phyloP scores from a whole-genome alignment of 1,140 invertebrate genomes.

The Drosophila rufa region DNA sequence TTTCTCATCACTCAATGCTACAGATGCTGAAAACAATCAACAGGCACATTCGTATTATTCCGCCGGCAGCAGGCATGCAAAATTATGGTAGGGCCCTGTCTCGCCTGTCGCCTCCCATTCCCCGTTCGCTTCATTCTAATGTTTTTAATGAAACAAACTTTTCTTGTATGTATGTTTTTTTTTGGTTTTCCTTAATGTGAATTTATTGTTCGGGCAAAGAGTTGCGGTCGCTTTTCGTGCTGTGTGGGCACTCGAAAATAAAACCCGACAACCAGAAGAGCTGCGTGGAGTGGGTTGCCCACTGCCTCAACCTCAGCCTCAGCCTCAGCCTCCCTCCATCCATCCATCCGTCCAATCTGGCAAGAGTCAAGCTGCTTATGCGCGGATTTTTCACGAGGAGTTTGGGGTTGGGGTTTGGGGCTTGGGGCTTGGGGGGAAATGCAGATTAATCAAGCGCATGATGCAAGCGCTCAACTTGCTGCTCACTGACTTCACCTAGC shows the following conservation, averaged over 20 bases:
- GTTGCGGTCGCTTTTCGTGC: constrained; percentile 47
- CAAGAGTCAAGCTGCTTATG: constrained; percentile 64
- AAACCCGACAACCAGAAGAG: constrained; percentile 42
- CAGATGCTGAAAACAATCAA: constrained; percentile 79
- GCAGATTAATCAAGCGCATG: constrained; percentile 79
- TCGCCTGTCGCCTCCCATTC: constrained; percentile 57
- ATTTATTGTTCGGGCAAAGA: constrained; percentile 72
- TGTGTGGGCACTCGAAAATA: constrained; percentile 82
- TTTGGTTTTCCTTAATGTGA: constrained; percentile 52
- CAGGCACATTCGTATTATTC: constrained; percentile 57
- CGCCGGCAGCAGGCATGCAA: constrained; percentile 60
- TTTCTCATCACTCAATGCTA: constrained; percentile 75
- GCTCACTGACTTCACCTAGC: constrained; percentile 75
- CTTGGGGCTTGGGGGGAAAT: constrained; percentile 18
- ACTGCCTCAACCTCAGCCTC: constrained; percentile 6
- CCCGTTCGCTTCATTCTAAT: constrained; percentile 65
- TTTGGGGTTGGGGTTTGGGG: too few species aligned
- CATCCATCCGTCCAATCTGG: constrained; percentile 32
- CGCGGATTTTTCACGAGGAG: constrained; percentile 33
- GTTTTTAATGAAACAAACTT: constrained; percentile 76
- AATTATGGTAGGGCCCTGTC: constrained; percentile 47
- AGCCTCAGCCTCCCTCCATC: constrained; percentile 1
- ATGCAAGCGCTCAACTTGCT: constrained; percentile 70
- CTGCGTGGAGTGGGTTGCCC: constrained; percentile 40
- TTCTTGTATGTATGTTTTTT: constrained; percentile 9